Evolutionary conservation across 2,888 invertebrate genomes (phyloP), one percentile per base, ranked within the genome.

Genomic region (Helicoverpa assulta): DNA sequence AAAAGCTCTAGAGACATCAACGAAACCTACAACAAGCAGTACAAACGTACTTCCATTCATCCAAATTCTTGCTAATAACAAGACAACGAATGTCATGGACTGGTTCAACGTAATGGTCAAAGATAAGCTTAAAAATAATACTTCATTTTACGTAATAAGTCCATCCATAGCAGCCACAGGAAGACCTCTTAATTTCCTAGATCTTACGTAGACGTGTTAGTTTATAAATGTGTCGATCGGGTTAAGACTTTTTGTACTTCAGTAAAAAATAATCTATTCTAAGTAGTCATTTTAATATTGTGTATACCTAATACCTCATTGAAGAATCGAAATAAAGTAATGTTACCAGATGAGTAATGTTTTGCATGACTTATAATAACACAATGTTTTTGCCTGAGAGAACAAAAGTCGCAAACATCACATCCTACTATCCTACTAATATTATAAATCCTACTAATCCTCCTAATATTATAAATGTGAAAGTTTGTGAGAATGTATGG

Each of bases 41-140:
- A 19, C 16, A 37, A 6, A 37, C 53, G 51, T 55, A 54, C 40
- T 53, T 19, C 66, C 74, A n/a, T 64, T 58, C 21, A 18, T 56
- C 10, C 64, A 59, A 55, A 16, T 60, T 26, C 47, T 47, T 43
- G 64, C 50, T 50, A 72, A 73, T 52, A 73, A 73, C 40, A 70
- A 70, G 59, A 62, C 84, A 14, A 87, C 88, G 0, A 85, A 84
- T 67, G 85, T 82, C 8, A 88, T 93, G 88, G 86, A 90, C 14
- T 93, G 93, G 92, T 92, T 93, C 60, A 87, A 87, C 40, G 73
- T 79, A 60, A 79, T 83, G 57, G 70, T 88, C 19, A 81, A 79
- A 66, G 70, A 79, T n/a, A 86, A 81, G 69, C 59, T 89, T 2
- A 83, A 78, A 60, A 75, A 84, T 29, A 78, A 70, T 12, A 70